These are phyloP conservation scores for Guaruba guarouba DNA, from an alignment of 2,113 vertebrate genomes.

Conservation along the genomic window DNA sequence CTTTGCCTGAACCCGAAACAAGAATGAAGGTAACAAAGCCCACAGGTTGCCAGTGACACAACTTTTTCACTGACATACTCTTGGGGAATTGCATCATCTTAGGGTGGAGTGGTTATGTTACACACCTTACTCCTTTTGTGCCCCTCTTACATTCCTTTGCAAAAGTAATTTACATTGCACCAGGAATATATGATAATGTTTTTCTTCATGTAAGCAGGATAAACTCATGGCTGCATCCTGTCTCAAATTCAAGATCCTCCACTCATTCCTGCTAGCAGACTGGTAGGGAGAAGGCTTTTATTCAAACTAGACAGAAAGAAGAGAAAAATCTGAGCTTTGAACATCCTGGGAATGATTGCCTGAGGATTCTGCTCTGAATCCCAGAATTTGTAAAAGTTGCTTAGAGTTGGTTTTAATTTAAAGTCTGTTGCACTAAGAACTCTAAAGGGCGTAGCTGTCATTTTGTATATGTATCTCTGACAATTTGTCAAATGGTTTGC, in stretches of 20 bases:
- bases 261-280: not conserved
- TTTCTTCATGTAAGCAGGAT: not conserved
- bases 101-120: not conserved
- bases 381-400: not conserved
- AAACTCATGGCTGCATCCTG: rapidly evolving
- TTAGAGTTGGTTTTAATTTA: not conserved
- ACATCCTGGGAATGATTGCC: not conserved
- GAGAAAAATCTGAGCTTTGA: not conserved
- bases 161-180: not conserved
- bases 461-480: not conserved
- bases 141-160: not conserved
- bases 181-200: not conserved
- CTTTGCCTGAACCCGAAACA: not conserved
- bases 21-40: not conserved
- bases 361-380: not conserved
- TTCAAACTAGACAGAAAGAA: not conserved
- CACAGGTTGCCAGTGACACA: not conserved
- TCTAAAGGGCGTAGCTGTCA: not conserved
- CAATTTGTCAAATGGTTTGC: not conserved
- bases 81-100: not conserved
- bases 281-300: not conserved
- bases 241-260: not conserved
- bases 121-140: not conserved
- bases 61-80: not conserved
- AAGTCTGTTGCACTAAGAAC: not conserved